Base-by-base conservation (phyloP, 2,888 invertebrate genomes). In the Mongoloraphidia duomilia region DNA sequence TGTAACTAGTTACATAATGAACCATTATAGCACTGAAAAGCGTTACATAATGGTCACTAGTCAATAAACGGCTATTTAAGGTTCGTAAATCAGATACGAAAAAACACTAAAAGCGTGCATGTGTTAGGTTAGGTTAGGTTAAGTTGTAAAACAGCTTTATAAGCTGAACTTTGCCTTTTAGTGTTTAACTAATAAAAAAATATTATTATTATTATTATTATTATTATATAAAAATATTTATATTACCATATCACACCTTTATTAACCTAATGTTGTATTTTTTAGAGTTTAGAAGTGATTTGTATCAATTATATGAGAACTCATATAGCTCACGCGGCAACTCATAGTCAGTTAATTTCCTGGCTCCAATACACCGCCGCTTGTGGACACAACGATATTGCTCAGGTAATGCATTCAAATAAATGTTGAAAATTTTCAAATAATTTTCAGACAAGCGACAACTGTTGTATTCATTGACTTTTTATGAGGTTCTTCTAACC, bases 331-430 rank as follows among this genome's bases (percentile, higher is more conserved):
- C 80, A 86, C 59, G 90, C 92, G 6, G 87, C 86, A 0, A 77
- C 77, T 48, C 80, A 86, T 49, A 87, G 86, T 12, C 84, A 84
- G 52, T 70, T 94, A 17, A 82, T 93, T 34, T 82, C 87, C 0
- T 95, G 95, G 94, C 75, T 91, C 62, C 92, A 92, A 63, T 94
- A 94, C 64, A 84, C 89, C 0, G 77, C 84, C 57, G 81, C 85
- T 6, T 88, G 91, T 63, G 86, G 86, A 26, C 91, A 89, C 60
- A 68, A 73, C 38, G 72, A 78, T 35, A 78, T 88, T 8, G 79
- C 83, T 5, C 72, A 69, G 69, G 77, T 75, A 60, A 53, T 44
- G 51, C 13, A 8, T 8, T 5, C 9, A 26, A 26, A 26, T 26
- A 26, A 6, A 26, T 26, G 6, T 6, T 6, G 6, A 17, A 17